Evolutionary conservation across 2,113 vertebrate genomes (phyloP), one percentile per base, ranked within the genome.

Genomic region (Podarcis raffonei): DNA sequence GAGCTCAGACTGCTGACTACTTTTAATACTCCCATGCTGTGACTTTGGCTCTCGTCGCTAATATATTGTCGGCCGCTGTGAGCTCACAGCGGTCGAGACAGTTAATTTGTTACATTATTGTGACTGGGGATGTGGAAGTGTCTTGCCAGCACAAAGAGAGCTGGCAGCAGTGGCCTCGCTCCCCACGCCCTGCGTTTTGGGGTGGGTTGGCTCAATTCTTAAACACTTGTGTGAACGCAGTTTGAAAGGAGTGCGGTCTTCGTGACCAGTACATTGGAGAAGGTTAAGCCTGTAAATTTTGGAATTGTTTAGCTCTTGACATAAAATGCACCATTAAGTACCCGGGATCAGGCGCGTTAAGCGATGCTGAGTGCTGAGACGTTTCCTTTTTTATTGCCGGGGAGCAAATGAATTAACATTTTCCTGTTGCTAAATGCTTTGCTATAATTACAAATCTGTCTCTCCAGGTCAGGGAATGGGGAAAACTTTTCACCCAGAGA

Each of bases 261-360:
- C 87, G 74, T 94, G 94, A 90, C 75, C 88, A 92, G 90, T 91
- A 87, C 72, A 90, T 92, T 86, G 30, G 92, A 85, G 86, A 86
- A 85, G 39, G 69, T 84, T 88, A 90, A 48, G 83, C 32, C 72
- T 84, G 90, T 87, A 91, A 90, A 53, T 92, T 91, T 92, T 89
- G 85, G 82, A 53, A 87, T 91, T 88, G 89, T 92, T 95, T 94
- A 83, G 80, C 86, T 48, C 88, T 82, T 68, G 84, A 77, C 92
- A 77, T 94, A 93, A 95, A 95, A 89, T 0, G 20, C 91, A 88
- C 91, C 91, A 91, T 94, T 93, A 94, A 92, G 90, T 94, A 39
- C 90, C 35, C n/a, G 82, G 91, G 57, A 65, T 87, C 77, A 68
- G 86, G 77, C 89, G 88, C 5, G 0, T 77, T 83, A 69, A 86